Base-by-base conservation (phyloP, 2,113 vertebrate genomes). In the Tympanuchus pallidicinctus region DNA sequence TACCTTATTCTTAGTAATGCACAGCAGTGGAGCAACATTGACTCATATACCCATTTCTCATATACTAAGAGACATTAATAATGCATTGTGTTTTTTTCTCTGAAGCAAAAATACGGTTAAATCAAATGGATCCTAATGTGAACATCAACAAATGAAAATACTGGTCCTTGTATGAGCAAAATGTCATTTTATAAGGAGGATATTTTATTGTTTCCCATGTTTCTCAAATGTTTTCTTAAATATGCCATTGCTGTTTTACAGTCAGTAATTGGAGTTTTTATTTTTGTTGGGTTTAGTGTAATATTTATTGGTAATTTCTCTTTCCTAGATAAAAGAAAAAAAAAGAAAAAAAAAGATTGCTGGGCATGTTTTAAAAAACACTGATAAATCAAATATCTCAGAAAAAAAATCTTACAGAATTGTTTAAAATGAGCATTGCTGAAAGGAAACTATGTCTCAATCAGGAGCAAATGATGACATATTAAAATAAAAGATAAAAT, bases 1-100 rank as follows among this genome's bases (percentile, higher is more conserved):
- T 94, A 97, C 95, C 89, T 97, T 90, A 63, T 66, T 89, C 75
- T 91, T 95, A 83, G 94, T 96, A 96, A 96, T 93, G 95, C 75
- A 94, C 91, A 52, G 8, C 71, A 43, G 69, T 75, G 72, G 57
- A 92, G 78, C 61, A 90, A 86, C 93, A 93, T 96, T 96, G 95
- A 96, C 86, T 95, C 82, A 50, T 76, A 72, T 36, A 57, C 8
- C 75, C 89, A 82, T 85, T 73, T 96, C 93, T 95, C 80, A 82
- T 85, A 54, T 63, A 88, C 63, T 77, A 72, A 52, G 48, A 89
- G 65, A 24, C 92, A 96, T 97, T 92, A 95, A 95, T 95, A 97
- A 96, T 92, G 61, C 45, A 89, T 88, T 57, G 17, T 25, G 24
- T 36, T 87, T 86, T 66, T 88, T 6, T 24, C 50, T 88, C 72